Conservation (phyloP, 2,113 vertebrate species). For the Coregonus clupeaformis region DNA sequence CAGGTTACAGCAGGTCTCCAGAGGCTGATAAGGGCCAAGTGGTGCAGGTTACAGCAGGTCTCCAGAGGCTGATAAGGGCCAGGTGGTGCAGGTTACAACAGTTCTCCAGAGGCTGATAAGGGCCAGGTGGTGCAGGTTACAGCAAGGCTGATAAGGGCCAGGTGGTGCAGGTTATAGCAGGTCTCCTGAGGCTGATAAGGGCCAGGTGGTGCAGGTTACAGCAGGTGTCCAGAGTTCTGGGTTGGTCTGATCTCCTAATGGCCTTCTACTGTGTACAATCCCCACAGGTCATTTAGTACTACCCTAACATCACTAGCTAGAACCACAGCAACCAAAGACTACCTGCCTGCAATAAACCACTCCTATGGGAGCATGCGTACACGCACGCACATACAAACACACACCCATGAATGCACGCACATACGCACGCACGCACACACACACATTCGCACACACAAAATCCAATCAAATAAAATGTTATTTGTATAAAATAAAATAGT, state of each 20-base stretch:
- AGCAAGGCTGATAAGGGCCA: slow-evolving; percentile 49
- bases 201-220: too few relatives aligned
- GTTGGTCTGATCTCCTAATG: slow-evolving; percentile 41
- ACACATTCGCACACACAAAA: too few relatives aligned
- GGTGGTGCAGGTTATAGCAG: slow-evolving; percentile 18
- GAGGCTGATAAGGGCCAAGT: slow-evolving; percentile 50
- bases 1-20: slow-evolving; percentile 45
- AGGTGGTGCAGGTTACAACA: slow-evolving; percentile 23
- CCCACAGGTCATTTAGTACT: slow-evolving; percentile 27
- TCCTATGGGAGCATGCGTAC: slow-evolving; percentile 12
- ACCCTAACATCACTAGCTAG: slow-evolving; percentile 21
- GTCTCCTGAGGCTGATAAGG: slow-evolving; percentile 61
- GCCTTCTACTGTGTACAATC: slow-evolving; percentile 11
- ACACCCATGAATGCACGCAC: too few relatives aligned
- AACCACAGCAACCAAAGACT: slow-evolving; percentile 18
- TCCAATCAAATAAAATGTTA: too few relatives aligned
- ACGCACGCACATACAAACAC: too few relatives aligned
- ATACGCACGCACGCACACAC: too few relatives aligned
- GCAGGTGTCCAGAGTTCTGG: slow-evolving; percentile 54
- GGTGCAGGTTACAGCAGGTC: slow-evolving; percentile 34
- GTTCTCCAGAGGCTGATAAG: slow-evolving; percentile 59
- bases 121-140: slow-evolving; percentile 25
- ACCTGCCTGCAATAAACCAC: slow-evolving; percentile 1
- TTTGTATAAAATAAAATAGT: too few relatives aligned
- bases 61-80: slow-evolving; percentile 54